Conservation (phyloP, 2,888 invertebrate species). For the Apamea anceps region DNA sequence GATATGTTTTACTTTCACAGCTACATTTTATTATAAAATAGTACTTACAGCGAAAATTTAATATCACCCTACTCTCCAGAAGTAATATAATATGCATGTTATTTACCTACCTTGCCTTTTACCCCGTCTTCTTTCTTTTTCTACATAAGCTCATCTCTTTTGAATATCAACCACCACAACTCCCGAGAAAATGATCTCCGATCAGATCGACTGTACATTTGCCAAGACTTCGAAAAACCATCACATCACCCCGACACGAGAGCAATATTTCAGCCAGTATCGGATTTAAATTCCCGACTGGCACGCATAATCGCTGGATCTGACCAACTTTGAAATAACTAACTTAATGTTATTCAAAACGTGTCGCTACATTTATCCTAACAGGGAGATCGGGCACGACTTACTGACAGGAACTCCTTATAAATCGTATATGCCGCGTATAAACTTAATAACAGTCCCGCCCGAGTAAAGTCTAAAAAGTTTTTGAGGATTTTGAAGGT, state of each 20-base stretch:
- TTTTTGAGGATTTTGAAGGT: constrained; percentile 52
- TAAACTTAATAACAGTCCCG: constrained; percentile 56
- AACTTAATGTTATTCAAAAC: constrained; percentile 86
- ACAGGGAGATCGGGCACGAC: constrained; percentile 88
- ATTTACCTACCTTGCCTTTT: not conserved
- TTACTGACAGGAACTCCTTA: constrained; percentile 82
- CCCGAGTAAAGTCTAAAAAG: constrained; percentile 32
- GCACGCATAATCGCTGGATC: constrained; percentile 59
- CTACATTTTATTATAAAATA: constrained; percentile 6
- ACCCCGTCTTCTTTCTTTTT: not conserved
- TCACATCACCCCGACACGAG: constrained; percentile 43
- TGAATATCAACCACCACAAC: not conserved
- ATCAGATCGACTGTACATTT: constrained; percentile 40
- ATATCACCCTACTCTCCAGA: not conserved
- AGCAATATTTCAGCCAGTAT: constrained; percentile 56
- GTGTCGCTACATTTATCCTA: constrained; percentile 88
- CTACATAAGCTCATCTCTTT: not conserved
- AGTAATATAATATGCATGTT: constrained; percentile 3
- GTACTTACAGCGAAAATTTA: not conserved
- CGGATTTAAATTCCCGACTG: constrained; percentile 59
- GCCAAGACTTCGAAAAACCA: constrained; percentile 38
- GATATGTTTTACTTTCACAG: not conserved
- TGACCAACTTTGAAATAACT: constrained; percentile 66
- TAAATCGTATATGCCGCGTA: constrained; percentile 75
- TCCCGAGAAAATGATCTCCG: not conserved